These are phyloP conservation scores for Conops quadrifasciatus DNA, from an alignment of 2,888 invertebrate species.

Conservation along the genomic window DNA sequence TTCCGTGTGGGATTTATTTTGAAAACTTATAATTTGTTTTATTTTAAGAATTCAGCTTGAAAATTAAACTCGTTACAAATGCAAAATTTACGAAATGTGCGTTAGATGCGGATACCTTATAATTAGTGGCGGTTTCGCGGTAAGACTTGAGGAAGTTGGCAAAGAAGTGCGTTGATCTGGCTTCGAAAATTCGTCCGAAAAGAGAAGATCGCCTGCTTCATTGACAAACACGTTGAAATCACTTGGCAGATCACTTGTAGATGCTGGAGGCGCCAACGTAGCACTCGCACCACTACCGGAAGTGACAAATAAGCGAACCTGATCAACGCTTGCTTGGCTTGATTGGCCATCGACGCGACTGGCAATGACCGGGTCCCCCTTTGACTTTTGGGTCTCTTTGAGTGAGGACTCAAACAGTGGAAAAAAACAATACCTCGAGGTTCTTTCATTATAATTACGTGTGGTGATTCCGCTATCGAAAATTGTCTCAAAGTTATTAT, in stretches of 20 bases:
- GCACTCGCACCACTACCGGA: background rate
- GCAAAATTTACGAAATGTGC: background rate
- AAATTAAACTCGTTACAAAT: slow-evolving; percentile 33
- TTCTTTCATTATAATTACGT: background rate
- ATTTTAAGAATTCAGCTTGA: background rate
- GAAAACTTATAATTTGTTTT: no score
- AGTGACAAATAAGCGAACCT: slow-evolving; percentile 39
- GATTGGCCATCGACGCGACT: background rate
- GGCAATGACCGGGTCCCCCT: background rate
- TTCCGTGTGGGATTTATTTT: background rate
- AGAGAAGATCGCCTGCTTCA: background rate
- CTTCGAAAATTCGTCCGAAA: slow-evolving; percentile 9
- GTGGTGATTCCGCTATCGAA: background rate
- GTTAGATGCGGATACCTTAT: slow-evolving; percentile 19
- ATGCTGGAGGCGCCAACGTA: background rate
- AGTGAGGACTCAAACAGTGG: background rate
- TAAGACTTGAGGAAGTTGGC: background rate
- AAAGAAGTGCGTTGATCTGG: background rate
- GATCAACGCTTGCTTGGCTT: slow-evolving; percentile 38
- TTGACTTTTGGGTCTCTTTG: background rate
- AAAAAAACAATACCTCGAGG: slow-evolving; percentile 18
- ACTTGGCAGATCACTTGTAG: background rate
- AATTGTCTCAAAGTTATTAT: background rate
- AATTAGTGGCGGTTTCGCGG: background rate
- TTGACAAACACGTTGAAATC: background rate